Base-by-base conservation (phyloP, 2,888 invertebrate genomes). In the Trichacis sp. region DNA sequence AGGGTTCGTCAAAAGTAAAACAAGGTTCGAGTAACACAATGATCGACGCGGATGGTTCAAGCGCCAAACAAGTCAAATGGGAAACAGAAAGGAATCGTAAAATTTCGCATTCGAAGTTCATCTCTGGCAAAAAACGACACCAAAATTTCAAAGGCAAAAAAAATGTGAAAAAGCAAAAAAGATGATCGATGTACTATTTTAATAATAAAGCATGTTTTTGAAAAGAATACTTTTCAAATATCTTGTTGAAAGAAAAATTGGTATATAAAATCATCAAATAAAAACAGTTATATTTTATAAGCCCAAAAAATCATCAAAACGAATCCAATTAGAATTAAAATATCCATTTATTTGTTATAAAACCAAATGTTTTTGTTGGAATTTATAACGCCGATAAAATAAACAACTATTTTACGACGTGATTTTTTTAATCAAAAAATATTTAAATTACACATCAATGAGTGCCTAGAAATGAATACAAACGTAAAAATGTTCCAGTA, bases 11-110 rank as follows among this genome's bases (percentile, higher is more conserved):
- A 2, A 84, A 83, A 66, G 64, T 79, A 8, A 86, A 85, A 68
- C 87, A 88, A 48, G 91, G 90, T 15, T 90, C 92, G 14, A 89
- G 91, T 46, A 89, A 90, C 81, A 90, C 89, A 0, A 86, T 93
- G 8, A 89, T 90, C 1, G 93, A 93, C 76, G 88, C 88, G 56
- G 95, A 95, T 77, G 93, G 93, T 76, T 89, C 95, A 0, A 90
- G 92, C 73, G 85, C 85, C 4, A 93, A 93, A 78, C 94, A 95
- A 84, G 77, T 95, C 15, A 89, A 92, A 40, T 95, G 95, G 95
- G 95, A 95, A 84, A 89, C 90, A 30, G 90, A 90, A 14, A 85
- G 94, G 18, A 76, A 81, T 63, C 73, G 81, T 38, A 73, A 77
- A 19, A 45, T 80, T 1, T 57, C 58, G 29, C 71, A 72, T 12